Base-by-base conservation (phyloP, 2,113 vertebrate species). In the Craseonycteris thonglongyai region DNA sequence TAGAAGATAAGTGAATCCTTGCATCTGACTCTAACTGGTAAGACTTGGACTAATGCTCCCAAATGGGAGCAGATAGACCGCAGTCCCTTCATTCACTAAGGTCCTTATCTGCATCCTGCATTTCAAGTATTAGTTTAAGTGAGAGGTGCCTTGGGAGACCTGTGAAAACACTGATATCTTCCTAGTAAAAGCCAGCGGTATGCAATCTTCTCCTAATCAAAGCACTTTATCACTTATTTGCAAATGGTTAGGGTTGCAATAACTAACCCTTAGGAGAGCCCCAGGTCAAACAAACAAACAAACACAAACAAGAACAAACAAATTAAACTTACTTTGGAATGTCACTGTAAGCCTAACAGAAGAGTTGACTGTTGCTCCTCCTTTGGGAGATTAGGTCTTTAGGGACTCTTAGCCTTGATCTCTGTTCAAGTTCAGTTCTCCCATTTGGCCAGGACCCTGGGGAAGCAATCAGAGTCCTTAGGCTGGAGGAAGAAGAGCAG, bases 61-160 rank as follows among this genome's bases (percentile, higher is more conserved):
- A 0, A 59, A 84, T 87, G n/a, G 65, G 45, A 61, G 59, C 33
- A 93, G 79, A 79, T 56, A 94, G 63, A 72, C 84, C 42, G 59
- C 90, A 71, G 79, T 79, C 63, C 76, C 54, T 68, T 90, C 81
- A 63, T 74, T 81, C 81, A 90, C 61, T 59, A 87, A 72, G 13
- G 88, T 74, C 81, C 47, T 94, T 82, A 56, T 83, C 82, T 94
- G 26, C 61, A 87, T 93, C 83, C 82, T 95, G 35, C 56, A 94
- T 95, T 95, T 90, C 47, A 2, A 0, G 11, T 38, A 63, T 56
- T 59, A 19, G 6, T 58, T 82, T 72, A 47, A 79, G 42, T 51
- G 76, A 85, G 63, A 51, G 15, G 54, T 54, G 76, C 40, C 47
- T 69, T 49, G 51, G 71, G 76, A 93, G 90, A 82, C 56, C 28